These are phyloP conservation scores for Eumaeus atala DNA, from an alignment of 1,140 invertebrate species.

Conservation along the genomic window DNA sequence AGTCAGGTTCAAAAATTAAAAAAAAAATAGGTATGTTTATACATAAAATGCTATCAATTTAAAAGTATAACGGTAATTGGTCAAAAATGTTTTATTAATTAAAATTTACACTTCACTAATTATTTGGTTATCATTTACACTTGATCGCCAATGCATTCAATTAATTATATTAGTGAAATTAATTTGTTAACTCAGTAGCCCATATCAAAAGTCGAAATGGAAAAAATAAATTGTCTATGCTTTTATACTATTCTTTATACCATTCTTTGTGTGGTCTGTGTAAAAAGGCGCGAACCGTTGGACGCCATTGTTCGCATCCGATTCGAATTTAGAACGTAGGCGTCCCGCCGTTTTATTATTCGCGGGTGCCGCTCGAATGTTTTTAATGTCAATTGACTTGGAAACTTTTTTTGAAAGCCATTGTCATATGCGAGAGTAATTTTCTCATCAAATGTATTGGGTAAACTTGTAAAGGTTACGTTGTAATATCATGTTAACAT, in stretches of 20 bases:
- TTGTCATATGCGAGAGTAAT: conserved; percentile 5
- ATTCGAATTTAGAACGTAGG: conserved; percentile 57
- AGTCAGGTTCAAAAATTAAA: too few species aligned
- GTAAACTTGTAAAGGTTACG: too few species aligned
- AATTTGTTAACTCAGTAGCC: conserved; percentile 56
- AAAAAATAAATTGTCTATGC: conserved; percentile 39
- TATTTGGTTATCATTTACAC: background rate
- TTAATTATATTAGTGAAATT: conserved; percentile 25
- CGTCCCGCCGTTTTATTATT: conserved; percentile 60
- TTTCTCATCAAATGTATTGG: background rate
- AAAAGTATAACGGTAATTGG: too few species aligned
- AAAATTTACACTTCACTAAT: background rate
- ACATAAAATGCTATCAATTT: too few species aligned
- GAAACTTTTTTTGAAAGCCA: conserved; percentile 30
- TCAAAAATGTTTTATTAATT: too few species aligned
- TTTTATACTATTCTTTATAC: conserved; percentile 41
- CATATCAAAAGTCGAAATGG: conserved; percentile 27
- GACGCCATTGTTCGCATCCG: conserved; percentile 52
- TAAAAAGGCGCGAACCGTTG: conserved; percentile 56
- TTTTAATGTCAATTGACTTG: conserved; percentile 48
- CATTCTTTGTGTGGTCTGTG: conserved; percentile 47
- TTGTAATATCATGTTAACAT: too few species aligned
- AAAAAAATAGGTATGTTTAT: too few species aligned
- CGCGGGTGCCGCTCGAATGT: conserved; percentile 47
- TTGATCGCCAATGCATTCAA: background rate